These are phyloP conservation scores for Batillaria attramentaria DNA, from an alignment of 1,140 invertebrate genomes.

Conservation along the genomic window DNA sequence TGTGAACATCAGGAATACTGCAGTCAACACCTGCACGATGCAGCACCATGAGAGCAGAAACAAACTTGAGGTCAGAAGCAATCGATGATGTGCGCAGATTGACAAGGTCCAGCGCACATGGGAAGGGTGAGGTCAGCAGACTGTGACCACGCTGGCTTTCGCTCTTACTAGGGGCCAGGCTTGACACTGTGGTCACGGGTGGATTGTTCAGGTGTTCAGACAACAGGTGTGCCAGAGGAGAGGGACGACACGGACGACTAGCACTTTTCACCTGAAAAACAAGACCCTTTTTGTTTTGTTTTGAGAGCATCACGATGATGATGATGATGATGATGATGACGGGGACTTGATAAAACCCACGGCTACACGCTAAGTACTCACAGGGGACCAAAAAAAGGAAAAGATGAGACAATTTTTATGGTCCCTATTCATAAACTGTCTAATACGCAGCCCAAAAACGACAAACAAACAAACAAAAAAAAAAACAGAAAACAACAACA, in stretches of 20 bases:
- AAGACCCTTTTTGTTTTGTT: no score
- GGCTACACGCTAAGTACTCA: neutral
- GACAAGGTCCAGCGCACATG: constrained; percentile 54
- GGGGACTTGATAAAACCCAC: neutral
- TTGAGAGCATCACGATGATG: neutral
- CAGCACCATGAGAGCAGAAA: constrained; percentile 36
- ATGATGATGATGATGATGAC: neutral
- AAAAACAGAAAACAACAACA: neutral
- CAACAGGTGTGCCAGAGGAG: constrained; percentile 36
- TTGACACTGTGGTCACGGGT: constrained; percentile 73
- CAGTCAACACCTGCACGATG: constrained; percentile 42
- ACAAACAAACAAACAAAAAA: constrained; percentile 31
- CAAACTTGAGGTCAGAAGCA: neutral
- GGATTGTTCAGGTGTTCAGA: constrained; percentile 38
- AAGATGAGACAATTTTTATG: neutral
- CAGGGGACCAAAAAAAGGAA: neutral
- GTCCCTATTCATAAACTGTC: no score
- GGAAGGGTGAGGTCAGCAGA: constrained; percentile 69
- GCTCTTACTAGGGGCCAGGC: neutral
- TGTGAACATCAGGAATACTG: constrained; percentile 21
- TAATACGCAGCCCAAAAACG: neutral
- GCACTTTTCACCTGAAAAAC: constrained; percentile 16
- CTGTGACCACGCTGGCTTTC: neutral
- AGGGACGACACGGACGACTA: constrained; percentile 29
- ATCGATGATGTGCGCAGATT: constrained; percentile 43